Evolutionary conservation across 2,888 invertebrate genomes (phyloP), one percentile per base, ranked within the genome.

Genomic region (Lasioglossum leucozonium): DNA sequence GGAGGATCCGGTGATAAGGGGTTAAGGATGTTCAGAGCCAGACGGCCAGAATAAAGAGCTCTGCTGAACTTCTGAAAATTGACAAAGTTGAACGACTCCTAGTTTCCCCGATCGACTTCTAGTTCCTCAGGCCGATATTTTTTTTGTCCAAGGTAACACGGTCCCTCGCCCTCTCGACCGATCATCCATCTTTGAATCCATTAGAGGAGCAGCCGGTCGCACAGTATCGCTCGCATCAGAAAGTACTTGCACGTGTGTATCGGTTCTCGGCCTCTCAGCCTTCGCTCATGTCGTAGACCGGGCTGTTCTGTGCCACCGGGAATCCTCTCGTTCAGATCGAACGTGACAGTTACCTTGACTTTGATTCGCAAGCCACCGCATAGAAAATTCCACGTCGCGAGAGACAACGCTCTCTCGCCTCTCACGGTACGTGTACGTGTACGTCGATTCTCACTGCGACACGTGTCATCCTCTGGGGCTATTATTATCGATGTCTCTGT

Each of bases 101-200:
- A 51, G 40, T 3, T 3, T 0, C 5, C 40, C 40, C 8, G 40
- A 30, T 58, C 51, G 26, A 73, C 42, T 77, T 34, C 79, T 67
- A 72, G 79, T 81, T 82, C 75, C 77, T 69, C 79, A 71, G 81
- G 76, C 40, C 44, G 55, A 75, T 71, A 80, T 86, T 69, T 81
- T 77, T 81, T 83, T 62, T 67, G 73, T 58, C 51, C 75, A 58
- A 37, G 72, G 58, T 42, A 67, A 62, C 79, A 67, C 79, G 40
- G 77, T 47, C 67, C 76, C 30, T 78, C 80, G 65, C 75, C 80
- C 81, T 71, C 71, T 55, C 58, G 79, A 11, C 75, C 81, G 89
- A 91, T 88, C 90, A 89, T 90, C 84, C 89, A 90, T 91, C 90
- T 90, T 84, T 58, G 88, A 89, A 89, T 91, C 90, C 91, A 90